Base-by-base conservation (phyloP, 1,140 invertebrate genomes). In the Cryptotermes secundus region DNA sequence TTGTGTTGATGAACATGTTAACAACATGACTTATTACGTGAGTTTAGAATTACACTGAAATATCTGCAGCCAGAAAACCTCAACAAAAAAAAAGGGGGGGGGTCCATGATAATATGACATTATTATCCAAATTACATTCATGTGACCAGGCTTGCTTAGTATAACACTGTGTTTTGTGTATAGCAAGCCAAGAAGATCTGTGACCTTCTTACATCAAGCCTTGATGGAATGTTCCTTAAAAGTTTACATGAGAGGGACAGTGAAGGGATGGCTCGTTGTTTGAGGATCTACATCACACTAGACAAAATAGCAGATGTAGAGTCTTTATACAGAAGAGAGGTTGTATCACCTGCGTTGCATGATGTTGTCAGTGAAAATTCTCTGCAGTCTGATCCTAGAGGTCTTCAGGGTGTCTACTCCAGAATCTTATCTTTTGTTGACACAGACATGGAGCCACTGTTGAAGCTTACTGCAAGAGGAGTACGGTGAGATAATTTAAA, bases 331-430 rank as follows among this genome's bases (percentile, higher is more conserved):
- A 91, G 93, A 84, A 92, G 93, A 85, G 92, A 95, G 88, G 91
- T 96, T 72, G 92, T 97, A 24, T 92, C 92, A 34, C 94, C 95
- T 26, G 92, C 92, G 81, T 91, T 98, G 89, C 91, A 94, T 86
- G 90, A 93, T 86, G 92, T 96, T 34, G 95, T 97, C n/a, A 93
- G 92, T 87, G 95, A 97, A 88, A 91, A 93, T 81, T 92, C 93
- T 85, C 90, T 97, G 80, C 93, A 95, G 87, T 92, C 91, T 87
- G 93, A 94, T 85, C 92, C 93, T n/a, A 91, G 94, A 86, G 95
- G 95, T 34, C 89, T 97, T 14, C 90, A 93, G 86, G 94, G 93
- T 85, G 93, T 97, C 86, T 97, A 95, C 89, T 88, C 91, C n/a
- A 93, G 93, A 89, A 91, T 96, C 59, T 88, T 97, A 42, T 90